Conservation (phyloP, 1,140 invertebrate genomes). For the Euwallacea similis region DNA sequence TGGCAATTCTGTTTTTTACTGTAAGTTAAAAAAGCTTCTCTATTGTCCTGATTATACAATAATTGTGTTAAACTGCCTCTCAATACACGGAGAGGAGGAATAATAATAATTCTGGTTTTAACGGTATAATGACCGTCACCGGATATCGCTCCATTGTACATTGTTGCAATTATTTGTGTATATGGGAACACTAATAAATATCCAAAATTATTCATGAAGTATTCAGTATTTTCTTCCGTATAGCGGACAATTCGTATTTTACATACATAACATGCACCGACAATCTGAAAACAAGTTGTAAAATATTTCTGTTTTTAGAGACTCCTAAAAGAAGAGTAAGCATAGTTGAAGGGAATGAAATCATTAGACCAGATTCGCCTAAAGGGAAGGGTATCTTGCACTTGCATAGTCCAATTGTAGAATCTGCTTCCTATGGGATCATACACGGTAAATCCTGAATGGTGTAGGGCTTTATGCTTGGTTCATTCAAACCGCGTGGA, state of each 20-base stretch:
- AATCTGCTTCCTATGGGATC: conserved; percentile 12
- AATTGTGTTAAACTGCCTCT: no score
- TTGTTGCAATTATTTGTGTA: no score
- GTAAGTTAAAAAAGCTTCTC: not conserved
- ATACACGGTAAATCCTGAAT: conserved; percentile 13
- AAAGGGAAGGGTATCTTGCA: conserved; percentile 17
- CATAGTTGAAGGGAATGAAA: conserved; percentile 9
- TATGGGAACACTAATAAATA: no score
- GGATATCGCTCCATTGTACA: no score
- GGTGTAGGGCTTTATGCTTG: conserved; percentile 6
- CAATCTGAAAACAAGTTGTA: no score
- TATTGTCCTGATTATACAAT: no score
- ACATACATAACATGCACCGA: no score
- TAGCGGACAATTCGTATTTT: not conserved
- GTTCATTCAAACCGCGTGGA: not conserved
- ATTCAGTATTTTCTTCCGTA: no score
- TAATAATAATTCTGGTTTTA: no score
- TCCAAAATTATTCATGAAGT: no score
- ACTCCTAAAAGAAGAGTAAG: conserved; percentile 24
- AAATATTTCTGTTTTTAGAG: conserved; percentile 11
- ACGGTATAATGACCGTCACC: no score
- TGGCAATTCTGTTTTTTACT: not conserved
- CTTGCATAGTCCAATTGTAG: conserved; percentile 15
- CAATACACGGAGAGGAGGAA: no score
- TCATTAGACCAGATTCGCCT: conserved; percentile 13